These are phyloP conservation scores for Lycorma delicatula DNA, from an alignment of 1,140 invertebrate genomes.

Conservation along the genomic window DNA sequence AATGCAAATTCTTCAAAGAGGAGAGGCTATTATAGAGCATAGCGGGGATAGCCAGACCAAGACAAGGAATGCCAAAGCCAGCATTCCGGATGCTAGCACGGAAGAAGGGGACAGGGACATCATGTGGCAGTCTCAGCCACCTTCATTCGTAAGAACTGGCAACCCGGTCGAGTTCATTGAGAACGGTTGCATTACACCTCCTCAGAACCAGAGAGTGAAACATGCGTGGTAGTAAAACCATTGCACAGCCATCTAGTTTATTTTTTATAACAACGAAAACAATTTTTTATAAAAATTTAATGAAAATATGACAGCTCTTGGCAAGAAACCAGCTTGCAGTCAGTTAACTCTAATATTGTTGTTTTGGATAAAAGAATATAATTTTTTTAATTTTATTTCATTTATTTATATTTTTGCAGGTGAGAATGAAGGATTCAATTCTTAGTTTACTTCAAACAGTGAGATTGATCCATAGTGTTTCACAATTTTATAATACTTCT, in stretches of 20 bases:
- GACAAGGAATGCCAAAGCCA: conserved; percentile 27
- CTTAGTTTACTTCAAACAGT: conserved; percentile 76
- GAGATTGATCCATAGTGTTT: conserved; percentile 84
- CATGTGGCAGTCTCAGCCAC: conserved; percentile 34
- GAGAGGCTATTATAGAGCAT: background rate
- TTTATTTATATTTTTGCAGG: conserved; percentile 35
- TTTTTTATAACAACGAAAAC: no score
- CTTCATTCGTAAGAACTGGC: conserved; percentile 20
- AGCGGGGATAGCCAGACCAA: background rate
- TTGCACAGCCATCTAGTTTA: no score
- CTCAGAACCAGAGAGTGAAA: no score
- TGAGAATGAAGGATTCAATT: conserved; percentile 69
- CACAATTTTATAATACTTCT: conserved; percentile 91
- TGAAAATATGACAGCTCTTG: no score
- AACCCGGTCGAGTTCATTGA: no score
- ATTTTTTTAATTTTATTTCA: conserved; percentile 11
- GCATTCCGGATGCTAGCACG: conserved; percentile 31
- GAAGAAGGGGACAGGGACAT: conserved; percentile 32
- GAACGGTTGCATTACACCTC: no score
- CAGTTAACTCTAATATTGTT: no score
- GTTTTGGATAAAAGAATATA: no score
- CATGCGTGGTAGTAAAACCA: no score
- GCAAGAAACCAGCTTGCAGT: no score
- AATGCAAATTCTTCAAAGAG: background rate
- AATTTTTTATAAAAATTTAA: no score